phyloP scores from a whole-genome alignment of 2,797 vertebrate genomes.

The Alcedo atthis region DNA sequence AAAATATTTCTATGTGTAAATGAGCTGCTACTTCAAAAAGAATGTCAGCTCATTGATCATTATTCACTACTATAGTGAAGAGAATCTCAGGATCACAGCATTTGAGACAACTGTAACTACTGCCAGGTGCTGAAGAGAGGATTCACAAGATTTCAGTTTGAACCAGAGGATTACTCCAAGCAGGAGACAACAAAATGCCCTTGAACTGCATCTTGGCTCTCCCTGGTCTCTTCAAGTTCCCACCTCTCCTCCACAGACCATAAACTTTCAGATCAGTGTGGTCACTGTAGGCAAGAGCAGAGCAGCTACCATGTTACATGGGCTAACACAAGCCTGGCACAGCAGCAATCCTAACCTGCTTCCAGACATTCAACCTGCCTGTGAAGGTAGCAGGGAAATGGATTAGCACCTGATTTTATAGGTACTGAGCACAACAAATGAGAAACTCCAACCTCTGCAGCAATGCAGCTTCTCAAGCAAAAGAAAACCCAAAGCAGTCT shows the following conservation, averaged over 20 bases:
- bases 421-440: background rate
- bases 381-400: background rate
- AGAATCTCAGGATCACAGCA: background rate
- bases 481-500: background rate
- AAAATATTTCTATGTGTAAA: background rate
- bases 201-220: background rate
- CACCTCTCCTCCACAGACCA: background rate
- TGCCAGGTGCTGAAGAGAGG: background rate
- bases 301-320: background rate
- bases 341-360: background rate
- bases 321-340: background rate
- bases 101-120: background rate
- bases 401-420: background rate
- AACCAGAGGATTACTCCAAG: background rate
- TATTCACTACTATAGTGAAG: background rate
- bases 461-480: background rate
- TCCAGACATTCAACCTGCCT: conserved; percentile 29
- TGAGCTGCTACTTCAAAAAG: background rate
- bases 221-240: background rate
- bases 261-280: background rate
- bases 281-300: background rate
- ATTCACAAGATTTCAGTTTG: background rate
- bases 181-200: background rate
- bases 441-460: background rate
- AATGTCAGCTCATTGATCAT: background rate